Evolutionary conservation across 2,113 vertebrate species (phyloP).

Genomic region (Elephantulus edwardii): DNA sequence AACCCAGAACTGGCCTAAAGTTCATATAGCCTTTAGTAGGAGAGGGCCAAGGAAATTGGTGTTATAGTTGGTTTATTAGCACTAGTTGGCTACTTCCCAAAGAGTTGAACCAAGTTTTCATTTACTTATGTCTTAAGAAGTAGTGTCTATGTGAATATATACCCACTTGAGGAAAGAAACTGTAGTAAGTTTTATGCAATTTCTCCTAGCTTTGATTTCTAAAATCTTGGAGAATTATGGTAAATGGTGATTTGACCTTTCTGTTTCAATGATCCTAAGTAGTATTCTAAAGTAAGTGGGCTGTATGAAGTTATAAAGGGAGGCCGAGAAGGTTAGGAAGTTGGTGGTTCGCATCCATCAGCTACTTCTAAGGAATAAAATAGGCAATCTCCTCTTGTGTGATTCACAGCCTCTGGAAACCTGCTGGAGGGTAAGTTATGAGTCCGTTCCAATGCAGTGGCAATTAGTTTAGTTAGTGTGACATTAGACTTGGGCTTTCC

Average conservation of each 20-base stretch:
- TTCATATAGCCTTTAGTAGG: not conserved
- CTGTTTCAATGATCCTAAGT: slow-evolving; percentile 9
- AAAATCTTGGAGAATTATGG: not conserved
- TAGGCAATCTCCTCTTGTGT: too few relatives aligned
- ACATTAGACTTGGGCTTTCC: slow-evolving; percentile 4
- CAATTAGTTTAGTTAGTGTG: too few relatives aligned
- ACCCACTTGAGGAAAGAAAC: not conserved
- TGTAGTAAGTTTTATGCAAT: not conserved
- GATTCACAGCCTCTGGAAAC: too few relatives aligned
- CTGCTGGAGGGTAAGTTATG: too few relatives aligned
- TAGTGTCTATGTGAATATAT: not conserved
- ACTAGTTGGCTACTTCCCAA: not conserved
- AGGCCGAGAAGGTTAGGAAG: too few relatives aligned
- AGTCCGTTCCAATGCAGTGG: too few relatives aligned
- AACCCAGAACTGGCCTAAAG: not conserved
- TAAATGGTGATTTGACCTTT: not conserved
- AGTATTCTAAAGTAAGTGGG: slow-evolving; percentile 25
- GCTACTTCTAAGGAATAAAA: too few relatives aligned
- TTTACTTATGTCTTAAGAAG: slow-evolving; percentile 28
- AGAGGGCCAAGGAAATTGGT: not conserved
- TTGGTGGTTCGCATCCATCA: too few relatives aligned
- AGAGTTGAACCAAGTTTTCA: slow-evolving; percentile 14
- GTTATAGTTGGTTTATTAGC: not conserved
- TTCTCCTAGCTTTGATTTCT: not conserved
- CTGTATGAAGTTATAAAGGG: not conserved